These are phyloP conservation scores for Bovichtus variegatus DNA, from an alignment of 2,797 vertebrate genomes.

Conservation along the genomic window DNA sequence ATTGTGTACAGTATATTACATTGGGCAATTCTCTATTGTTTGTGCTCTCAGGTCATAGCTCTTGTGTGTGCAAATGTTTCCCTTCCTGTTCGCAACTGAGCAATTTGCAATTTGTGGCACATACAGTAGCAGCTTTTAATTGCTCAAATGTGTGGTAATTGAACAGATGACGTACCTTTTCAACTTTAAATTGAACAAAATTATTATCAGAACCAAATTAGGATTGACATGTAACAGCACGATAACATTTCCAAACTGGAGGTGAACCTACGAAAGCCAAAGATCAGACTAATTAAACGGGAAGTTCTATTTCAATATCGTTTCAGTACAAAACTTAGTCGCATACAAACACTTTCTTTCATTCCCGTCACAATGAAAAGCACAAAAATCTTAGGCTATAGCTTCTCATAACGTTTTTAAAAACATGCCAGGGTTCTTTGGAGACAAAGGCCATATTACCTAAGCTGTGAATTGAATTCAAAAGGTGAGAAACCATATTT, in stretches of 20 bases:
- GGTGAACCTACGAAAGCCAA: slow-evolving; percentile 12
- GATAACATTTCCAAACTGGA: not conserved
- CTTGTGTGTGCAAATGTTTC: not conserved
- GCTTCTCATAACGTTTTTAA: slow-evolving; percentile 7
- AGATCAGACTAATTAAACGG: slow-evolving; percentile 11
- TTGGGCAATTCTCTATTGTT: no score
- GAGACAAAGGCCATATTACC: slow-evolving; percentile 20
- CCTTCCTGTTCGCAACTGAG: not conserved
- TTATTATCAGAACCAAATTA: slow-evolving; percentile 12
- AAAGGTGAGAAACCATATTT: not conserved
- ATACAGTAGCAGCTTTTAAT: slow-evolving; percentile 5
- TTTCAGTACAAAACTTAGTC: not conserved
- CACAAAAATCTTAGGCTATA: not conserved
- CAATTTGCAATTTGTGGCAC: not conserved
- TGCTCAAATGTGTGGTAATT: slow-evolving; percentile 3
- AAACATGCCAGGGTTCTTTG: not conserved
- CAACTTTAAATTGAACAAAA: slow-evolving; percentile 24
- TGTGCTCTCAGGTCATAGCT: not conserved
- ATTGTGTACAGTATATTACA: not conserved
- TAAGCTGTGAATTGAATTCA: slow-evolving; percentile 26
- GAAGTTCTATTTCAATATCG: slow-evolving; percentile 3
- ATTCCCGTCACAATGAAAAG: not conserved
- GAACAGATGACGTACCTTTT: not conserved
- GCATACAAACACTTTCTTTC: not conserved
- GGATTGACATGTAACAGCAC: slow-evolving; percentile 17